Evolutionary conservation across 2,797 vertebrate genomes (phyloP).

Genomic region (Acipenser oxyrinchus): DNA sequence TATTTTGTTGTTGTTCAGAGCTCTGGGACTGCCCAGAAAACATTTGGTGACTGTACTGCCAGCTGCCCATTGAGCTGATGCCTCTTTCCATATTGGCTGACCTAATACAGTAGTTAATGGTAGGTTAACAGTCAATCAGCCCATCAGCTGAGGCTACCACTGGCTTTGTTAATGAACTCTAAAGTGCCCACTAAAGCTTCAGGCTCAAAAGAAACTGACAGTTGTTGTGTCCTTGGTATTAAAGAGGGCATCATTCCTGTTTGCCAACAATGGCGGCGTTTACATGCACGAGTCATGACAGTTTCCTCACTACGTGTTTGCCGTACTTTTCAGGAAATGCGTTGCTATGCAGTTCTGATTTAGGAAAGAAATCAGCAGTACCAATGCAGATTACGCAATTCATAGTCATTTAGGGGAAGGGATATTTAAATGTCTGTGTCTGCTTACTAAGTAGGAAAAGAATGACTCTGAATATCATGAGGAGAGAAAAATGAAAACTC

Average conservation of each 20-base stretch:
- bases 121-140: slow-evolving; percentile 50
- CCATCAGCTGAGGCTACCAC: slow-evolving; percentile 40
- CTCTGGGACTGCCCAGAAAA: slow-evolving; percentile 19
- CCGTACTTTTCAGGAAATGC: too few species aligned
- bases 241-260: slow-evolving; percentile 4
- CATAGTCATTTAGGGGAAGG: too few species aligned
- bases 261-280: too few species aligned
- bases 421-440: too few species aligned
- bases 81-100: slow-evolving; percentile 34
- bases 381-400: too few species aligned
- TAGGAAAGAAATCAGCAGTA: too few species aligned
- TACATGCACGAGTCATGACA: too few species aligned
- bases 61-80: slow-evolving; percentile 26
- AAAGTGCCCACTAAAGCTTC: slow-evolving; percentile 18
- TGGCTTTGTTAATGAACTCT: slow-evolving; percentile 18
- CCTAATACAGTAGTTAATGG: slow-evolving; percentile 43
- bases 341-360: too few species aligned
- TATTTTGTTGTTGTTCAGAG: slow-evolving; percentile 23
- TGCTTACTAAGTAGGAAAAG: too few species aligned
- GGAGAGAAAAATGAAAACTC: too few species aligned
- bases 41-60: slow-evolving; percentile 30
- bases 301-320: too few species aligned
- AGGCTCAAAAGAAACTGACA: slow-evolving; percentile 29
- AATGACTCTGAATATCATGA: too few species aligned
- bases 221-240: slow-evolving; percentile 29